Evolutionary conservation across 2,888 invertebrate genomes (phyloP), one percentile per base, ranked within the genome.

Genomic region (Cheilosia vulpina): DNA sequence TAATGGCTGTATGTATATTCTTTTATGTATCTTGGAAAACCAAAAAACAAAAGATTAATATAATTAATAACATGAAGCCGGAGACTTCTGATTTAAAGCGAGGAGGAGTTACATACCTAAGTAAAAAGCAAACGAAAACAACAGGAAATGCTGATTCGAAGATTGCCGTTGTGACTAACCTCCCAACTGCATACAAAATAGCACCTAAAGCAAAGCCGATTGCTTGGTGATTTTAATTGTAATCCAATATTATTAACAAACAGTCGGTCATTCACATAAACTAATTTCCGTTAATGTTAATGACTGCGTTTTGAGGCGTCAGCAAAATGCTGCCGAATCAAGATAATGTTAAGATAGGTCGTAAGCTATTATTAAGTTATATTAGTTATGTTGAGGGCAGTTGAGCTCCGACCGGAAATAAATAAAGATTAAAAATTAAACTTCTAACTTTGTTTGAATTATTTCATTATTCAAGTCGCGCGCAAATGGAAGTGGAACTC

Each of bases 81-180:
- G 17, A 50, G 5, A 45, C 45, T 45, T 45, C 45, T 45, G 45
- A 45, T 19, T 19, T 45, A 45, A 45, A 45, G 45, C 47, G 47
- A 21, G 47, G 47, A 50, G 47, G 19, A 50, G 47, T 50, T 50
- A 50, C 47, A 50, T 21, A 50, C 47, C 2, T 11, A 1, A 50
- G 19, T 21, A 21, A 17, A 7, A 6, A 21, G 3, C 9, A 3
- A 15, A 1, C 41, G 6, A 41, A 15, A 1, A 1, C 4, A 15
- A 3, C 47, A 17, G 47, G 47, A 19, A 50, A 17, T 19, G 47
- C 19, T n/a, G n/a, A n/a, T n/a, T n/a, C n/a, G n/a, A n/a, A n/a
- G n/a, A n/a, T n/a, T n/a, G n/a, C n/a, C 19, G 19, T 9, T 9
- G 1, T 19, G 9, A 19, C 7, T 2, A 19, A 47, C 17, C 19